Evolutionary conservation across 1,140 invertebrate species (phyloP).

Genomic region (Saccostrea glomerata): DNA sequence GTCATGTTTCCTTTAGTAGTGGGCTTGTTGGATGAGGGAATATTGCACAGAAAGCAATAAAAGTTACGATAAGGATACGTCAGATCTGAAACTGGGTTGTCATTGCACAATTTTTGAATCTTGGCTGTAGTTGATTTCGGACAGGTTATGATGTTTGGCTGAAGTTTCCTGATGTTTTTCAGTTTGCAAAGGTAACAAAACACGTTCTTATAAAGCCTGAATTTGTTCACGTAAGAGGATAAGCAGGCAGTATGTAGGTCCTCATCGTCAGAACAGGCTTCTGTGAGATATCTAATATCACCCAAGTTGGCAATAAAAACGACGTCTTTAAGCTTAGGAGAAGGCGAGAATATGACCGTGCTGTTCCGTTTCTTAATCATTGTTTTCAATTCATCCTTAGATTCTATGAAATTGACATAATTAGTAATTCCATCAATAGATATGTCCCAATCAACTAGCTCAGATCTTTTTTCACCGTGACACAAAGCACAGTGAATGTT

Average conservation of each 20-base stretch:
- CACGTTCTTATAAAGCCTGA: background rate
- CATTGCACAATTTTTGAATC: background rate
- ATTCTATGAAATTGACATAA: background rate
- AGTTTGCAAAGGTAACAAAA: background rate
- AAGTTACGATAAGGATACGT: conserved; percentile 2
- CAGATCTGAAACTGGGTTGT: background rate
- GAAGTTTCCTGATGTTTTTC: background rate
- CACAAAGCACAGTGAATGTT: background rate
- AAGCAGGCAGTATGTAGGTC: background rate
- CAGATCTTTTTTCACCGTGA: background rate
- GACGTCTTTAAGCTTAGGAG: background rate
- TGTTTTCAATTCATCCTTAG: background rate
- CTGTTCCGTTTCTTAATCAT: background rate
- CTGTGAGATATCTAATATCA: background rate
- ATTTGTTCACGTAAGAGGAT: background rate
- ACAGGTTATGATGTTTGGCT: background rate
- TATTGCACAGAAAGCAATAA: background rate
- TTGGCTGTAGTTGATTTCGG: background rate
- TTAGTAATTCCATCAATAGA: background rate
- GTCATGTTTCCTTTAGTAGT: background rate
- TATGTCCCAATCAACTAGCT: background rate
- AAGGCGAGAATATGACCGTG: background rate
- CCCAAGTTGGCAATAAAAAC: background rate
- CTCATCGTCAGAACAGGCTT: background rate
- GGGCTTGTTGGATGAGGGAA: background rate